Evolutionary conservation across 2,113 vertebrate species (phyloP), one percentile per base, ranked within the genome.

Genomic region (Lonchura striata): DNA sequence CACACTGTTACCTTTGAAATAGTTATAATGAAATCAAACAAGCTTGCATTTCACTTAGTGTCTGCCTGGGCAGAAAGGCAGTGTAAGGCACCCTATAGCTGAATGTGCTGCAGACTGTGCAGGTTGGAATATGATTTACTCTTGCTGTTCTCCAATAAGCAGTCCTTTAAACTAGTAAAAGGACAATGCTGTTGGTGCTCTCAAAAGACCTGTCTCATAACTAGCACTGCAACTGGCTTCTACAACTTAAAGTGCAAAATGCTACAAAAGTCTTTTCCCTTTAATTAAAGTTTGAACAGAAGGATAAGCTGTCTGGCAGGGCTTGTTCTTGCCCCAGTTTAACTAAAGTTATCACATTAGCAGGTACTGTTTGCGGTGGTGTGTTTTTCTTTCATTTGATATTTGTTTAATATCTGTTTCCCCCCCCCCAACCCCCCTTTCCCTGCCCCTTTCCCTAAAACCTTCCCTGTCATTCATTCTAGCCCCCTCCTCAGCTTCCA

Each of bases 211-310:
- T 52, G 13, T 56, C 65, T 77, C 27, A 23, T 64, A 65, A 90
- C 54, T 57, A 79, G 31, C 44, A 39, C 50, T 80, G 24, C 75
- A 88, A 76, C 44, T 84, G 68, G 15, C 44, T 91, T 74, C 74
- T 85, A 33, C 37, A 94, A 60, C 80, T 63, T 39, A 17, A 92
- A 80, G 65, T 75, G 27, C n/a, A 53, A 57, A 86, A 81, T 90
- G 42, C 46, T 41, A 22, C 33, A 23, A 20, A 68, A 39, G 10
- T 44, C 30, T 86, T 91, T 86, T 82, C 19, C n/a, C 47, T 75
- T 83, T 94, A 88, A 95, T 92, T 95, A 85, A 84, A 85, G 27
- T 82, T 86, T 84, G 64, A 88, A 52, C 35, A 83, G 77, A 70
- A 90, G 13, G 27, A 21, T n/a, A 70, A 54, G 14, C 39, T 78